Percentiles rank a stretch among this genome's conserved stretches.
Conservation (phyloP, 2,888 invertebrate genomes). For the Kuschelorhynchus macadamiae region DNA sequence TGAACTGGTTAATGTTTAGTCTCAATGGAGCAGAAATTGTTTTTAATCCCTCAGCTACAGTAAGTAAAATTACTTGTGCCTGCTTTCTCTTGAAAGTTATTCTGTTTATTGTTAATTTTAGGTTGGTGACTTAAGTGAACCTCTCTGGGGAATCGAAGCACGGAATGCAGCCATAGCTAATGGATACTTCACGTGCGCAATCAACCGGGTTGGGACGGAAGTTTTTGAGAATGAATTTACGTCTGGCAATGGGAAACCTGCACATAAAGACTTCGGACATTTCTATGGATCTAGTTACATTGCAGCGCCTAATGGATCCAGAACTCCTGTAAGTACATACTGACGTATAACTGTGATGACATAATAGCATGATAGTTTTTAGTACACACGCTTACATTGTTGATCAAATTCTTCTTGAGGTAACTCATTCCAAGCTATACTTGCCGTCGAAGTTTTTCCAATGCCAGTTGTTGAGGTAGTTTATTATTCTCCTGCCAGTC, state of each 20-base stretch:
- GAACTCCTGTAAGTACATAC: slow-evolving; percentile 82
- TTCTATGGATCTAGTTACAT: slow-evolving; percentile 98
- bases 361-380: too few species aligned
- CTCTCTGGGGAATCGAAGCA: slow-evolving; percentile 96
- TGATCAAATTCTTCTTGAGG: too few species aligned
- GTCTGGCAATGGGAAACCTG: slow-evolving; percentile 84
- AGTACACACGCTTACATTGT: too few species aligned
- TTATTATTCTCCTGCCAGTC: too few species aligned
- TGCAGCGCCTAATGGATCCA: slow-evolving; percentile 91
- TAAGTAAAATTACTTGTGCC: slow-evolving; percentile 63
- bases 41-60: slow-evolving; percentile 98
- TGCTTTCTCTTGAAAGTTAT: too few species aligned
- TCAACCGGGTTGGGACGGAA: slow-evolving; percentile 95
- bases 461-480: too few species aligned
- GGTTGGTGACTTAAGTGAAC: slow-evolving; percentile 83
- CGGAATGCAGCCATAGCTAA: slow-evolving; percentile 97
- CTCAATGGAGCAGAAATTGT: slow-evolving; percentile 98
- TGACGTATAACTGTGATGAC: too few species aligned
- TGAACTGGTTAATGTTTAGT: slow-evolving; percentile 98
- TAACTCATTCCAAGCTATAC: too few species aligned
- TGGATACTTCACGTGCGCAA: slow-evolving; percentile 91
- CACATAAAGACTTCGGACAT: slow-evolving; percentile 86
- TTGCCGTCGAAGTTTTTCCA: too few species aligned
- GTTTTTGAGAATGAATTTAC: slow-evolving; percentile 85
- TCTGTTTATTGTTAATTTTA: slow-evolving; percentile 45